These are phyloP conservation scores for Drosophila punjabiensis DNA, from an alignment of 1,140 invertebrate genomes.

Conservation along the genomic window DNA sequence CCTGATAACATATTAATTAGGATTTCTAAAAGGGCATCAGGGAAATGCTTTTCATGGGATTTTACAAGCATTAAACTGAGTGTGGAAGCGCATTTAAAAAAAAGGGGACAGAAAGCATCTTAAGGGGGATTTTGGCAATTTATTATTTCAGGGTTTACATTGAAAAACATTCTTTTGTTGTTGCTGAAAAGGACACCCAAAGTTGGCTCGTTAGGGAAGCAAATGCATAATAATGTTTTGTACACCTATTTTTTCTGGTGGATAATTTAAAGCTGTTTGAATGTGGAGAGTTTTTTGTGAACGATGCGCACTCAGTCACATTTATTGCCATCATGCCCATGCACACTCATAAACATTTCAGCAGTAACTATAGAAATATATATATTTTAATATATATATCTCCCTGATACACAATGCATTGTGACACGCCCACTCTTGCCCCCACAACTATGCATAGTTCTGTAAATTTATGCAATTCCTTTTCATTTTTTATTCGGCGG, in stretches of 20 bases:
- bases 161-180: slow-evolving; percentile 29
- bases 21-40: slow-evolving; percentile 29
- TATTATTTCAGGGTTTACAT: slow-evolving; percentile 10
- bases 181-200: neutral
- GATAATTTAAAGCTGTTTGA: slow-evolving; percentile 33
- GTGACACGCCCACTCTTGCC: slow-evolving; percentile 30
- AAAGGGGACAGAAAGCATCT: slow-evolving; percentile 7
- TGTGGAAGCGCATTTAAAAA: slow-evolving; percentile 5
- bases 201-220: slow-evolving; percentile 23
- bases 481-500: slow-evolving; percentile 43
- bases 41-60: slow-evolving; percentile 25
- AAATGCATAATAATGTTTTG: slow-evolving; percentile 27
- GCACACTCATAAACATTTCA: slow-evolving; percentile 55
- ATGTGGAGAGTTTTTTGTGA: slow-evolving; percentile 14
- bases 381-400: slow-evolving; percentile 25
- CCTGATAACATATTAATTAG: slow-evolving; percentile 62
- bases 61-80: slow-evolving; percentile 34
- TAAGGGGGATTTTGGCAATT: slow-evolving; percentile 8
- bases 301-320: slow-evolving; percentile 19
- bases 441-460: slow-evolving; percentile 47
- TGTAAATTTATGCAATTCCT: slow-evolving; percentile 58
- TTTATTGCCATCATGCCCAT: slow-evolving; percentile 43
- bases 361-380: slow-evolving; percentile 51
- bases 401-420: slow-evolving; percentile 35
- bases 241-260: slow-evolving; percentile 12